A percentile compares a stretch with the other conserved stretches of the same genome.
These are phyloP conservation scores for Sylvilagus bachmani DNA, from an alignment of 2,113 vertebrate species.

Conservation along the genomic window DNA sequence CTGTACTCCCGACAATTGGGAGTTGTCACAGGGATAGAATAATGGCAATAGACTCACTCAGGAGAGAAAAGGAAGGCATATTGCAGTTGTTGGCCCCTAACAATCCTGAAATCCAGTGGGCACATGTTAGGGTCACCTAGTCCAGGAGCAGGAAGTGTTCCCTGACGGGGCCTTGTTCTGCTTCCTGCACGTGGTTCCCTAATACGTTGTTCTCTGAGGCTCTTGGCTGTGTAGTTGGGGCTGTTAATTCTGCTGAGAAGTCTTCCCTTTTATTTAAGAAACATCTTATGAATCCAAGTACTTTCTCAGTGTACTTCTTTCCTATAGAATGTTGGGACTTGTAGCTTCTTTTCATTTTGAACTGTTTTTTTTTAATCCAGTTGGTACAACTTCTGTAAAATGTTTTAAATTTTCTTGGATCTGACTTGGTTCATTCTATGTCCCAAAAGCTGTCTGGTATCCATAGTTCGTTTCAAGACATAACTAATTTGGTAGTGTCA, in stretches of 20 bases:
- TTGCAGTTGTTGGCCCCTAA: not conserved
- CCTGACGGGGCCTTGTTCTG: not conserved
- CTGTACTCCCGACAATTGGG: not conserved
- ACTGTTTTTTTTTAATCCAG: not conserved
- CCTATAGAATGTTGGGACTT: not conserved
- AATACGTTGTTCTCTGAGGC: not conserved
- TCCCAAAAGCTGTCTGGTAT: not conserved
- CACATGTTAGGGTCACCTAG: not conserved
- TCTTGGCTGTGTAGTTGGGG: not conserved
- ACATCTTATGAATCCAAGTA: not conserved
- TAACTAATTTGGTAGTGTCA: not conserved
- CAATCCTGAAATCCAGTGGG: not conserved
- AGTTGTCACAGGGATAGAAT: not conserved
- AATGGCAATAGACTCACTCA: not conserved
- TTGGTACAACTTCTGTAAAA: not conserved
- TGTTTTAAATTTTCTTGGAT: not conserved
- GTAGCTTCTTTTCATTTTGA: conserved; percentile 41
- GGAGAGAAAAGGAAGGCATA: not conserved
- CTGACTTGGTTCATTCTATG: not conserved
- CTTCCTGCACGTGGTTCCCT: not conserved
- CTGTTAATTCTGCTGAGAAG: not conserved
- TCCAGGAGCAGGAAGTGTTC: not conserved
- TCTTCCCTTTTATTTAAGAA: conserved; percentile 4
- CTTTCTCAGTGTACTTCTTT: conserved; percentile 10
- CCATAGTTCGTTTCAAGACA: not conserved